Percentiles rank a stretch among this genome's conserved stretches.
Evolutionary conservation across 2,113 vertebrate species (phyloP).

Genomic region (Semicossyphus pulcher): DNA sequence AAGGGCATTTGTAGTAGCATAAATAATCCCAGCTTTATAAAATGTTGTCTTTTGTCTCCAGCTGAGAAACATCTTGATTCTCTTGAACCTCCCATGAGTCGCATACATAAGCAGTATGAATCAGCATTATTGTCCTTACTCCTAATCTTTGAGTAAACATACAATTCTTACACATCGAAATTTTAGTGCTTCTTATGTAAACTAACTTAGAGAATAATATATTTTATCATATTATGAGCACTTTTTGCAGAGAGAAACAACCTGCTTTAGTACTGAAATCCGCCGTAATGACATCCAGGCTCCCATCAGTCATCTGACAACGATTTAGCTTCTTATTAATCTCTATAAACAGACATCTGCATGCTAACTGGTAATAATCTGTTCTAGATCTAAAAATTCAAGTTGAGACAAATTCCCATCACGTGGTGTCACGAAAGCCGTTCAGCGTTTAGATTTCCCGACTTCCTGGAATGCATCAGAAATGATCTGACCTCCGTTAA

Average conservation of each 20-base stretch:
- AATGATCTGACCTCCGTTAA: too few species aligned
- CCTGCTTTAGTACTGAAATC: constrained; percentile 1
- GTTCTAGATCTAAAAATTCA: too few species aligned
- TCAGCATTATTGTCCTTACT: neutral
- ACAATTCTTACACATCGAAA: neutral
- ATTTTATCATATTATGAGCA: neutral
- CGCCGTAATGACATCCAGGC: too few species aligned
- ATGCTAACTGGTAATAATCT: too few species aligned
- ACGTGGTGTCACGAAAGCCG: too few species aligned
- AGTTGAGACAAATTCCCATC: too few species aligned
- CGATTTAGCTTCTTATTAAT: too few species aligned
- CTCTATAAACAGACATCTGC: too few species aligned
- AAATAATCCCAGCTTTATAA: neutral
- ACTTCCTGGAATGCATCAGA: too few species aligned
- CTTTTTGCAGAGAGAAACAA: neutral
- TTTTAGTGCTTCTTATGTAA: neutral
- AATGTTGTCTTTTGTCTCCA: neutral
- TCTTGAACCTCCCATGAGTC: neutral
- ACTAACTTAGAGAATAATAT: neutral
- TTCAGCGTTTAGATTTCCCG: too few species aligned
- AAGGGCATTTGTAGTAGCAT: neutral
- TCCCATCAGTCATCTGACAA: too few species aligned
- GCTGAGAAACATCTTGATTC: neutral
- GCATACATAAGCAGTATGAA: neutral
- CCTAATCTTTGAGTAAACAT: neutral